These are phyloP conservation scores for Sinohyriopsis cumingii DNA, from an alignment of 2,888 invertebrate genomes.

Conservation along the genomic window DNA sequence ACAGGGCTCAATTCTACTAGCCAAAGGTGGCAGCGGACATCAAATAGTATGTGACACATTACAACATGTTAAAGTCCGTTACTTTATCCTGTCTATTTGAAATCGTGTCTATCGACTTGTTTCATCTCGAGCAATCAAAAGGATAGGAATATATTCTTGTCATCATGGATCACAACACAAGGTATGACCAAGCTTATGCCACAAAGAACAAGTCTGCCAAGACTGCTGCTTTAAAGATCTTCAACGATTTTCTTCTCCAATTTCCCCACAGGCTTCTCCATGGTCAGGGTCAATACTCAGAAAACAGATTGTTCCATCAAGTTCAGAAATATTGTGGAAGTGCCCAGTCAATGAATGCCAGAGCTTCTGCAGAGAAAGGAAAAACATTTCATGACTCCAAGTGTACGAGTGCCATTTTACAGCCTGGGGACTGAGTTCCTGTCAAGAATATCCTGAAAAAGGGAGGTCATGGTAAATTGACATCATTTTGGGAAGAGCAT, in stretches of 20 bases:
- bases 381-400: background rate
- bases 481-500: slow-evolving; percentile 7
- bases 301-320: slow-evolving; percentile 2
- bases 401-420: background rate
- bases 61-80: background rate
- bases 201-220: no score
- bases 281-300: slow-evolving; percentile 11
- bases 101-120: slow-evolving; percentile 8
- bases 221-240: no score
- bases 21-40: slow-evolving; percentile 16
- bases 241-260: no score
- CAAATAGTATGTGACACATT: slow-evolving; percentile 3
- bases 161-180: slow-evolving; percentile 7
- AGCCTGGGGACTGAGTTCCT: background rate
- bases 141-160: slow-evolving; percentile 4
- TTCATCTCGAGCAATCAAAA: slow-evolving; percentile 5
- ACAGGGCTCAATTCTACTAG: slow-evolving; percentile 14
- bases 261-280: background rate
- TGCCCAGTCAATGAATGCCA: no score
- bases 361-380: background rate
- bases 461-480: slow-evolving; percentile 3
- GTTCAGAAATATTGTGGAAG: slow-evolving; percentile 1
- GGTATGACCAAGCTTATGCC: slow-evolving; percentile 4
- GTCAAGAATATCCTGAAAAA: slow-evolving; percentile 2
- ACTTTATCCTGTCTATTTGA: slow-evolving; percentile 6